Evolutionary conservation across 2,113 vertebrate genomes (phyloP).

Genomic region (Colistium nudipinnis): DNA sequence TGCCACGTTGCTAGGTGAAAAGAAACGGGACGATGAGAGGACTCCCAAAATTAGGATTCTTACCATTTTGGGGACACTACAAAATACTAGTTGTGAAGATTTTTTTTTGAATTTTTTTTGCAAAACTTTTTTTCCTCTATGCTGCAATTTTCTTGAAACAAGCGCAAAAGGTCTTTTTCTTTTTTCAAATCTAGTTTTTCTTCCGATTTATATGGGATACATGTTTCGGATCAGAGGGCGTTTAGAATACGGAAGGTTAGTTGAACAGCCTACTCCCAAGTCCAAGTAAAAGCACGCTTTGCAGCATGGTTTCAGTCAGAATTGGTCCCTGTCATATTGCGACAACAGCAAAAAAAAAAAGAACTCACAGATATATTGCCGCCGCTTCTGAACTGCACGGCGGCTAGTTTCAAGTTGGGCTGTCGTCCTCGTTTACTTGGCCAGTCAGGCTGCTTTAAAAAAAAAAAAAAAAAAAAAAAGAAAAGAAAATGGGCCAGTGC

Average conservation of each 20-base stretch:
- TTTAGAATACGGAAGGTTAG: conserved; percentile 48
- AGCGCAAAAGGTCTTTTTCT: conserved; percentile 41
- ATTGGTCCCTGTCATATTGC: conserved; percentile 79
- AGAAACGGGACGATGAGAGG: conserved; percentile 26
- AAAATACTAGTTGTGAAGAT: conserved; percentile 56
- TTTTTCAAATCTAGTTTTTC: conserved; percentile 52
- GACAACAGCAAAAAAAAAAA: conserved; percentile 75
- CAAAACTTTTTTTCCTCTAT: conserved; percentile 46
- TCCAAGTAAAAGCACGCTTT: conserved; percentile 67
- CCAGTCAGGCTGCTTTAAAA: conserved; percentile 62
- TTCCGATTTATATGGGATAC: conserved; percentile 58
- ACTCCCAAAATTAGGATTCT: conserved; percentile 14
- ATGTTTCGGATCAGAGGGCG: conserved; percentile 53
- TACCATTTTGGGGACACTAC: conserved; percentile 53
- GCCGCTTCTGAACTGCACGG: conserved; percentile 59
- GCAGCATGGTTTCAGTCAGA: conserved; percentile 77
- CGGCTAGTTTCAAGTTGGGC: conserved; percentile 57
- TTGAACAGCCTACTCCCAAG: conserved; percentile 44
- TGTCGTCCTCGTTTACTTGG: conserved; percentile 47
- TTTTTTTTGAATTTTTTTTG: conserved; percentile 55
- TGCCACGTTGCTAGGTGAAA: conserved; percentile 56
- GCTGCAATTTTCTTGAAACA: conserved; percentile 57
- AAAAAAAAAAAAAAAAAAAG: conserved; percentile 6
- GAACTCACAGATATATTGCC: conserved; percentile 66
- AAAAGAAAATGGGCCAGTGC: conserved; percentile 27